These are phyloP conservation scores for Stichopus chloronotus DNA, from an alignment of 35 echinoderm and acorn worm species.

Conservation along the genomic window DNA sequence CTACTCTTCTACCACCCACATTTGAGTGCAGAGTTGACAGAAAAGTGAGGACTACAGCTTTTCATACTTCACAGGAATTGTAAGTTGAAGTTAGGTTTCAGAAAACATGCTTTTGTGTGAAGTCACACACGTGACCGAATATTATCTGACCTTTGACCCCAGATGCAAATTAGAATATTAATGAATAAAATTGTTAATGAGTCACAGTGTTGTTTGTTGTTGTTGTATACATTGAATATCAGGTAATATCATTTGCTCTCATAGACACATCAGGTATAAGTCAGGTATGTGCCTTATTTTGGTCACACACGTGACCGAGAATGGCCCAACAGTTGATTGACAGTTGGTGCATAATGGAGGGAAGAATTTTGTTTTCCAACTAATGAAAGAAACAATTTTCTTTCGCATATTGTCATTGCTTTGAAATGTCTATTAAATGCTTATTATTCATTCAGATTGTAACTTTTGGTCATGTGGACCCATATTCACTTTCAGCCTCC, in stretches of 20 bases:
- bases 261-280: not conserved
- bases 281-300: conserved; percentile 14
- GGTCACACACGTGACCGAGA: not conserved
- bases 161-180: conserved; percentile 12
- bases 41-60: conserved; percentile 5
- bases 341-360: no score
- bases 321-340: no score
- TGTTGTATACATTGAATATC: conserved; percentile 23
- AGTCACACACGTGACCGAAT: conserved; percentile 25
- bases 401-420: no score
- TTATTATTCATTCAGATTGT: no score
- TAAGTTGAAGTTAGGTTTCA: conserved; percentile 17
- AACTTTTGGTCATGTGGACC: no score
- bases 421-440: no score
- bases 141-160: conserved; percentile 47
- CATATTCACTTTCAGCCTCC: no score
- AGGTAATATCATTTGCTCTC: conserved; percentile 17
- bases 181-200: not conserved
- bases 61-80: conserved; percentile 13
- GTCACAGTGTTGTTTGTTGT: conserved; percentile 3
- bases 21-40: conserved; percentile 1
- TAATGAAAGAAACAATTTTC: no score
- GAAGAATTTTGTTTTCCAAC: no score
- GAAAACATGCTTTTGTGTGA: conserved; percentile 36
- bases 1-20: conserved; percentile 15